Percentiles rank a stretch among this genome's conserved stretches.
Conservation (phyloP, 2,797 vertebrate species). For the Acanthurus tractus region DNA sequence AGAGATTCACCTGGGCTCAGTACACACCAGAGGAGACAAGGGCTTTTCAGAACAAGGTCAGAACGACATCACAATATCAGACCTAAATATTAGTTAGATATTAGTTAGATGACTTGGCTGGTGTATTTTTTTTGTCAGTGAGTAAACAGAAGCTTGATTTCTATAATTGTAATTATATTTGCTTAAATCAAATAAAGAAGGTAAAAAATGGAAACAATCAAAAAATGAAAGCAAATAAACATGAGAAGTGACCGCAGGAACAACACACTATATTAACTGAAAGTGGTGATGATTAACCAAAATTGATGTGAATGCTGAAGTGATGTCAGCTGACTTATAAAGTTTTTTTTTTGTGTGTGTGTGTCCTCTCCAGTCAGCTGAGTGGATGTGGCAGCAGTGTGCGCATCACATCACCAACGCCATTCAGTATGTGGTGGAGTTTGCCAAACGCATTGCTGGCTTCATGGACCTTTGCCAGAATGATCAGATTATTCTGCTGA, state of each 20-base stretch:
- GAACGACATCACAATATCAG: neutral
- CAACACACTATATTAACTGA: too few relatives aligned
- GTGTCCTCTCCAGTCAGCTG: constrained; percentile 85
- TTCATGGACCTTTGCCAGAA: constrained; percentile 98
- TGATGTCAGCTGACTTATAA: neutral
- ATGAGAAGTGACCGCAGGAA: too few relatives aligned
- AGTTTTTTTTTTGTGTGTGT: constrained; percentile 16
- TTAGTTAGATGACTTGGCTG: neutral
- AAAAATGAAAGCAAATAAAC: too few relatives aligned
- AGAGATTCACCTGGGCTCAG: constrained; percentile 89
- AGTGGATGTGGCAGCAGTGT: constrained; percentile 95
- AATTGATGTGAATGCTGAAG: neutral
- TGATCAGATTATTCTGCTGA: constrained; percentile 94
- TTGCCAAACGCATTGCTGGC: constrained; percentile 92
- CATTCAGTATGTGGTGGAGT: constrained; percentile 96
- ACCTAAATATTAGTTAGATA: neutral
- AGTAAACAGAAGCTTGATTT: neutral
- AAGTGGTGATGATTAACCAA: too few relatives aligned
- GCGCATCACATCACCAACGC: constrained; percentile 92
- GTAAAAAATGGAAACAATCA: too few relatives aligned
- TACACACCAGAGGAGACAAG: constrained; percentile 91
- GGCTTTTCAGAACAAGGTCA: constrained; percentile 90
- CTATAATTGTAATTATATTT: too few relatives aligned
- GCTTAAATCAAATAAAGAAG: too few relatives aligned
- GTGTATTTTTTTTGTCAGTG: neutral